Percentiles rank a stretch among this genome's conserved stretches.
Conservation (phyloP, 1,140 invertebrate genomes). For the Aphaenogaster rudis region DNA sequence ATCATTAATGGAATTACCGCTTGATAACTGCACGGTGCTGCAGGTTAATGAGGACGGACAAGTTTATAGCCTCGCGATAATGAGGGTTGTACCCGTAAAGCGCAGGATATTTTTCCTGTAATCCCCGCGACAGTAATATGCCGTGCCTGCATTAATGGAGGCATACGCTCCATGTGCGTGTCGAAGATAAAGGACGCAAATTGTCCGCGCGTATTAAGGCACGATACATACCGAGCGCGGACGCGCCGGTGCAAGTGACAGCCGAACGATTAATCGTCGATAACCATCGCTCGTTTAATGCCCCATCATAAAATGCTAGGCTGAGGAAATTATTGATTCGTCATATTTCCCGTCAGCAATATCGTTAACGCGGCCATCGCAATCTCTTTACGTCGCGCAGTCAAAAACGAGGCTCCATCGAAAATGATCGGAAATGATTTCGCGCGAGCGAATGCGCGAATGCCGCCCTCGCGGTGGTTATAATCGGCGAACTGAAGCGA, state of each 20-base stretch:
- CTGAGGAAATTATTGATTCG: slow-evolving; percentile 79
- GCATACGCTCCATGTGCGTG: neutral
- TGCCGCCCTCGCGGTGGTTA: neutral
- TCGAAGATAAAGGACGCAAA: slow-evolving; percentile 57
- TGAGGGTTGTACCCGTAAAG: slow-evolving; percentile 29
- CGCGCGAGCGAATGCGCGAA: neutral
- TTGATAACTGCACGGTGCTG: slow-evolving; percentile 38
- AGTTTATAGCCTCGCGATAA: slow-evolving; percentile 59
- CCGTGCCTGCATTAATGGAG: slow-evolving; percentile 37
- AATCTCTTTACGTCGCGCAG: slow-evolving; percentile 72
- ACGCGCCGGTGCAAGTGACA: slow-evolving; percentile 72
- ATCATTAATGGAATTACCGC: slow-evolving; percentile 55
- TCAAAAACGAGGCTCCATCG: slow-evolving; percentile 49
- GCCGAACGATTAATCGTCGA: slow-evolving; percentile 78
- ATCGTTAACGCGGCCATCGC: slow-evolving; percentile 72
- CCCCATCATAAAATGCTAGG: slow-evolving; percentile 78
- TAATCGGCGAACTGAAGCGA: slow-evolving; percentile 15
- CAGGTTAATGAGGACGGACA: slow-evolving; percentile 55
- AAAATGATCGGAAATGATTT: slow-evolving; percentile 62
- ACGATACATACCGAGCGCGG: slow-evolving; percentile 60
- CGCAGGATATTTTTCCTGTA: slow-evolving; percentile 51
- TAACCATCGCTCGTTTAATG: slow-evolving; percentile 77
- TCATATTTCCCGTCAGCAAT: slow-evolving; percentile 77
- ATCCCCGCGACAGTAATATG: slow-evolving; percentile 42
- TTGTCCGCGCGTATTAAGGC: slow-evolving; percentile 58